phyloP scores from a whole-genome alignment of 2,797 vertebrate genomes.

The Pseudochaenichthys georgianus region DNA sequence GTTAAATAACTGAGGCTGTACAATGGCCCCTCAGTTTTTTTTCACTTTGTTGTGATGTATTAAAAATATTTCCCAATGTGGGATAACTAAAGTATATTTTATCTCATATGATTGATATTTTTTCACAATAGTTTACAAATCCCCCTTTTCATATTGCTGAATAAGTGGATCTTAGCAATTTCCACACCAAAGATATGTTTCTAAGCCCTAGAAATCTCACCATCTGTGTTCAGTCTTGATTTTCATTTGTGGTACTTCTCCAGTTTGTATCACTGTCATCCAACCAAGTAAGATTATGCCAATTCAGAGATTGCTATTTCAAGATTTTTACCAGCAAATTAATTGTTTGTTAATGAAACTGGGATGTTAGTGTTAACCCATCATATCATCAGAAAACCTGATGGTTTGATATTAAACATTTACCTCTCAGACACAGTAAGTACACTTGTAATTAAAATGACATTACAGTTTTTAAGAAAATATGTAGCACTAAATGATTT shows the following conservation, averaged over 20 bases:
- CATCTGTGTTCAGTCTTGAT: slow-evolving; percentile 9
- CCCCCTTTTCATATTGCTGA: slow-evolving; percentile 5
- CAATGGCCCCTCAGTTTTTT: background rate
- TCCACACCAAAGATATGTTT: slow-evolving; percentile 3
- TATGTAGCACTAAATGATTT: slow-evolving; percentile 6
- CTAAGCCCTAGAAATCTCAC: background rate
- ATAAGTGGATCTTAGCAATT: background rate
- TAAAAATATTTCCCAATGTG: no score
- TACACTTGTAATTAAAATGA: slow-evolving; percentile 1
- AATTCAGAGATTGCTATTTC: slow-evolving; percentile 19
- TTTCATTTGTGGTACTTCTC: slow-evolving; percentile 11
- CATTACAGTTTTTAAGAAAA: background rate
- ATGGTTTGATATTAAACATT: slow-evolving; percentile 27
- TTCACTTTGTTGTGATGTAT: background rate
- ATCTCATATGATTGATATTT: slow-evolving; percentile 1
- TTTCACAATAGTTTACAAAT: background rate
- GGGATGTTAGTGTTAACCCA: slow-evolving; percentile 12
- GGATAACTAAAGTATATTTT: no score
- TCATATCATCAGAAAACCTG: slow-evolving; percentile 45
- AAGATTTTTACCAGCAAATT: slow-evolving; percentile 10
- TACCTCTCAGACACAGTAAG: slow-evolving; percentile 2
- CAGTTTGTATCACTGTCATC: slow-evolving; percentile 28
- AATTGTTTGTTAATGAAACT: slow-evolving; percentile 20
- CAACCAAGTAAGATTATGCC: slow-evolving; percentile 30
- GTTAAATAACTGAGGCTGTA: background rate